These are phyloP conservation scores for Bombus superbus DNA, from an alignment of 1,140 invertebrate genomes.

Conservation along the genomic window DNA sequence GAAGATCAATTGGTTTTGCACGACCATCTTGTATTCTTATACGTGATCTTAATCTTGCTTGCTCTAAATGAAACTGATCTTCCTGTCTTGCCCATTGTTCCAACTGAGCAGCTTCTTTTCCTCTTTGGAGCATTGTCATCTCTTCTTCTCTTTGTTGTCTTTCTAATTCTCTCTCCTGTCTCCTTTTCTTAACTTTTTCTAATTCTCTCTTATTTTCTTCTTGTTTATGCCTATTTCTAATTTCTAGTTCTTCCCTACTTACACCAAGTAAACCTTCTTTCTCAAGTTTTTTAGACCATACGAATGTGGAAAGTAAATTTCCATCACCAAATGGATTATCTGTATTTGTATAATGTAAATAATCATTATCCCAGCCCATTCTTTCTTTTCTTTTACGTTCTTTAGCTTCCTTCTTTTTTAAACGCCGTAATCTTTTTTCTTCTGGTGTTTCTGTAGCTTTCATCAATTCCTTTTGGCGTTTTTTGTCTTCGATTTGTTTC, in stretches of 20 bases:
- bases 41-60: constrained; percentile 93
- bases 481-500: constrained; percentile 86
- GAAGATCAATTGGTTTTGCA: constrained; percentile 98
- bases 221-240: constrained; percentile 92
- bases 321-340: constrained; percentile 99
- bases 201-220: constrained; percentile 95
- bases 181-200: constrained; percentile 96
- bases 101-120: constrained; percentile 97
- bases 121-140: constrained; percentile 92
- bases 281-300: constrained; percentile 98
- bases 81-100: constrained; percentile 97
- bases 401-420: constrained; percentile 96
- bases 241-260: constrained; percentile 92
- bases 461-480: constrained; percentile 90
- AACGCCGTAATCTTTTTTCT: constrained; percentile 93
- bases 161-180: constrained; percentile 95
- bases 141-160: constrained; percentile 95
- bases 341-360: constrained; percentile 97
- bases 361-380: constrained; percentile 98
- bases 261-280: constrained; percentile 95
- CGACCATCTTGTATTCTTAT: constrained; percentile 98
- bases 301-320: constrained; percentile 95
- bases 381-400: constrained; percentile 93
- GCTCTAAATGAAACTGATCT: constrained; percentile 95
- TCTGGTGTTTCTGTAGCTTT: constrained; percentile 97